A percentile compares a stretch with the other conserved stretches of the same genome.
These are phyloP conservation scores for Drosophila nigrodunni DNA, from an alignment of 1,140 invertebrate species.

Conservation along the genomic window DNA sequence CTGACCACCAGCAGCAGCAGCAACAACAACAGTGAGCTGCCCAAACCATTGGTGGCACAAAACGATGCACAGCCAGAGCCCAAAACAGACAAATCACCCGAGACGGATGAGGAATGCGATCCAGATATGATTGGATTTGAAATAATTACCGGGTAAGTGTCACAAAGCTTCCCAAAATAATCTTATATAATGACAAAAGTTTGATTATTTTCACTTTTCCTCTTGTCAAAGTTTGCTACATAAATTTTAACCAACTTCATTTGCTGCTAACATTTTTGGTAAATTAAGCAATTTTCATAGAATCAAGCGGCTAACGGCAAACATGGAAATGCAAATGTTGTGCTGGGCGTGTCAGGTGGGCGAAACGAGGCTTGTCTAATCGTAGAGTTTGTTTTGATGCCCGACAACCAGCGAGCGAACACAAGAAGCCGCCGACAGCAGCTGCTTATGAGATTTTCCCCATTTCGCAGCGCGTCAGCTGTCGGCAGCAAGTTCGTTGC, in stretches of 20 bases:
- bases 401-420: slow-evolving; percentile 21
- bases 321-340: slow-evolving; percentile 53
- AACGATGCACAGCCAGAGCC: slow-evolving; percentile 64
- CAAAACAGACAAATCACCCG: slow-evolving; percentile 72
- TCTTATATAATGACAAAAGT: slow-evolving; percentile 51
- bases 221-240: slow-evolving; percentile 4
- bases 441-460: slow-evolving; percentile 56
- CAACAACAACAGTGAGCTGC: slow-evolving; percentile 52
- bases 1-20: slow-evolving; percentile 37
- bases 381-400: slow-evolving; percentile 58
- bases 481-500: slow-evolving; percentile 45
- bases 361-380: slow-evolving; percentile 71
- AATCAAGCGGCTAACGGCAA: slow-evolving; percentile 30
- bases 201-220: slow-evolving; percentile 55
- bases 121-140: slow-evolving; percentile 96
- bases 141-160: slow-evolving; percentile 92
- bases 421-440: slow-evolving; percentile 37
- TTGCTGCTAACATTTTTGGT: slow-evolving; percentile 41
- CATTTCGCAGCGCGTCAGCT: slow-evolving; percentile 3
- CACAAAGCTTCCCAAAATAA: slow-evolving; percentile 26
- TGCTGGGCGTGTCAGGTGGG: slow-evolving; percentile 25
- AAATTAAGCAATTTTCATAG: slow-evolving; percentile 73
- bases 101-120: slow-evolving; percentile 89
- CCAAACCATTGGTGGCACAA: slow-evolving; percentile 64
- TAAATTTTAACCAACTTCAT: slow-evolving; percentile 47